Percentiles rank a stretch among this genome's conserved stretches.
phyloP scores from a whole-genome alignment of 2,888 invertebrate genomes.

The Colletes collaris region DNA sequence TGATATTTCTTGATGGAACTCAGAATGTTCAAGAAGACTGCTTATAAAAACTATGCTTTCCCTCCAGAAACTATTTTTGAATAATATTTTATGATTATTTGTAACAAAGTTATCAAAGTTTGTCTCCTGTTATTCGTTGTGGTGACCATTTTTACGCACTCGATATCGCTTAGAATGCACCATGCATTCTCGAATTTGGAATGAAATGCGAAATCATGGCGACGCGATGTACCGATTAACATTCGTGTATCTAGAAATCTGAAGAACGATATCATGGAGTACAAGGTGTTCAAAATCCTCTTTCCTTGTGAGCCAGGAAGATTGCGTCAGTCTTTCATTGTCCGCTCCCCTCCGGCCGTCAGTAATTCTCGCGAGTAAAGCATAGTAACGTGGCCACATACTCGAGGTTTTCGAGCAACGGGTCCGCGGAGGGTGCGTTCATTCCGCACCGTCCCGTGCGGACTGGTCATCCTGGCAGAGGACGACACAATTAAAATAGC shows the following conservation, averaged over 20 bases:
- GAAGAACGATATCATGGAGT: background rate
- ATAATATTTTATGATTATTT: too few species aligned
- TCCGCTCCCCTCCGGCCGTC: constrained; percentile 37
- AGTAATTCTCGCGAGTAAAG: constrained; percentile 77
- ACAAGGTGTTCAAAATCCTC: constrained; percentile 29
- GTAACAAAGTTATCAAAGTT: too few species aligned
- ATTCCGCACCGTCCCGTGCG: constrained; percentile 73
- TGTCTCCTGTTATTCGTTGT: too few species aligned
- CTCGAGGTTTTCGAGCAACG: constrained; percentile 69
- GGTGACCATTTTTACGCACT: too few species aligned
- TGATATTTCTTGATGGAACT: too few species aligned
- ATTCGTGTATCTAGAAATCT: background rate
- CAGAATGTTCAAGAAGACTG: too few species aligned
- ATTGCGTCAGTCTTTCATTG: constrained; percentile 58
- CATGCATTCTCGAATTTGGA: too few species aligned
- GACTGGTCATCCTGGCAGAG: constrained; percentile 76
- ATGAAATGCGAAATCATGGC: too few species aligned
- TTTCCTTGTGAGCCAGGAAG: constrained; percentile 34
- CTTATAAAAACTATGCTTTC: too few species aligned
- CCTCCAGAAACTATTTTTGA: too few species aligned
- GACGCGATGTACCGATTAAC: too few species aligned
- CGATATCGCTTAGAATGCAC: too few species aligned
- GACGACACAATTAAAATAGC: constrained; percentile 83
- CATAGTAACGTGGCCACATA: constrained; percentile 77
- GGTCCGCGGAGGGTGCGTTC: constrained; percentile 67